Conservation (phyloP, 2,113 vertebrate genomes). For the Naja naja region DNA sequence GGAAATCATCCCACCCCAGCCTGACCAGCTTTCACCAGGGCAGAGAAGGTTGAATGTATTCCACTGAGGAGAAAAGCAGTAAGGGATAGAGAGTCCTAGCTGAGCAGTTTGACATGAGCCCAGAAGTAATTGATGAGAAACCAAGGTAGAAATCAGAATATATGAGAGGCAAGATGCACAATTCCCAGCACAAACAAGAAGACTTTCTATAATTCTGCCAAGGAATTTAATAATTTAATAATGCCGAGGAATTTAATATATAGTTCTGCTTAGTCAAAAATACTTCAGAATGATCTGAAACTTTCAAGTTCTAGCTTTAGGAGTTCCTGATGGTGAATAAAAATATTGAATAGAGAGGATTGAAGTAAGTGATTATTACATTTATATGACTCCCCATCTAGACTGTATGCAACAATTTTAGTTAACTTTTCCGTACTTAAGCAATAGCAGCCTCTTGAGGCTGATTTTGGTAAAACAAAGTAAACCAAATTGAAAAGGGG, state of each 20-base stretch:
- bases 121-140: neutral
- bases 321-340: neutral
- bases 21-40: neutral
- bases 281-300: neutral
- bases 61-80: neutral
- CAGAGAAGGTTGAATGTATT: neutral
- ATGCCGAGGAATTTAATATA: neutral
- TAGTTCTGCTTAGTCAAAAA: neutral
- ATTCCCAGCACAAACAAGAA: neutral
- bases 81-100: neutral
- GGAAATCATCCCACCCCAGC: neutral
- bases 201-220: neutral
- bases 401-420: neutral
- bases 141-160: neutral
- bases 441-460: neutral
- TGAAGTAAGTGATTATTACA: neutral
- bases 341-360: neutral
- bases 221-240: neutral
- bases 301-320: neutral
- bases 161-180: neutral
- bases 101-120: neutral
- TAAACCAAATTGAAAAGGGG: neutral
- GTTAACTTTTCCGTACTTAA: neutral
- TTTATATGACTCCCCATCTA: neutral
- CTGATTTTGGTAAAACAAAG: neutral